Conservation (phyloP, 2,113 vertebrate species). For the Urocitellus parryii region DNA sequence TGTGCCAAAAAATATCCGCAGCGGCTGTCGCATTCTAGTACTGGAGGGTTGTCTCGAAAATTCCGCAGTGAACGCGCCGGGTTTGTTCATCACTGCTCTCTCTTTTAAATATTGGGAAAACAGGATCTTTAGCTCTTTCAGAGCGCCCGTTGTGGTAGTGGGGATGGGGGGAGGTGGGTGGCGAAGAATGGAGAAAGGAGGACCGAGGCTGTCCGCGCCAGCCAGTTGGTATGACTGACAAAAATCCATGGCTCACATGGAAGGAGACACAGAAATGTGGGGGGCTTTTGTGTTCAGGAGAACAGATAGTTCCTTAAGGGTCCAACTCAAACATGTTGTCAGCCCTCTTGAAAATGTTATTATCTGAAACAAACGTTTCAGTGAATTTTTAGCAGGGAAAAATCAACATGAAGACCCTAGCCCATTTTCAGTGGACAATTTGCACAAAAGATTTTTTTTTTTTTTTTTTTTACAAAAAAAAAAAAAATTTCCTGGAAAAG, state of each 20-base stretch:
- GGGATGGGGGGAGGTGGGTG: conserved; percentile 6
- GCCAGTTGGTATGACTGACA: conserved; percentile 74
- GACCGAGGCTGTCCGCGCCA: background rate
- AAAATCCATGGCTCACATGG: conserved; percentile 64
- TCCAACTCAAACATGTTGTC: conserved; percentile 72
- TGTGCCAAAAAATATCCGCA: conserved; percentile 98
- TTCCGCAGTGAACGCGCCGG: conserved; percentile 87
- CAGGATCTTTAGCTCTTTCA: conserved; percentile 63
- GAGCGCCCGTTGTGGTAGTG: background rate
- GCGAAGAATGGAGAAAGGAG: conserved; percentile 24
- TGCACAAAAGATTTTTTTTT: conserved; percentile 66
- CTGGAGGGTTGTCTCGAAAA: conserved; percentile 92
- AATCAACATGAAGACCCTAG: conserved; percentile 80
- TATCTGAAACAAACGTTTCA: conserved; percentile 83
- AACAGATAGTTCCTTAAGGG: conserved; percentile 75
- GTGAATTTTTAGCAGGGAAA: conserved; percentile 82
- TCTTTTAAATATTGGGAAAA: conserved; percentile 77
- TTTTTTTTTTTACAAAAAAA: background rate
- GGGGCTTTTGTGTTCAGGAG: conserved; percentile 78
- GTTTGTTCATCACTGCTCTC: conserved; percentile 77
- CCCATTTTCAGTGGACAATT: conserved; percentile 75
- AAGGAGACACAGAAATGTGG: conserved; percentile 64
- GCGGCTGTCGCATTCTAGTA: conserved; percentile 96
- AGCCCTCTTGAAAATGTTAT: conserved; percentile 81
- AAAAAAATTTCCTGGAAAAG: background rate